A percentile compares a stretch with the other conserved stretches of the same genome.
Conservation (phyloP, 2,888 invertebrate genomes). For the Aphelenchoides bicaudatus region DNA sequence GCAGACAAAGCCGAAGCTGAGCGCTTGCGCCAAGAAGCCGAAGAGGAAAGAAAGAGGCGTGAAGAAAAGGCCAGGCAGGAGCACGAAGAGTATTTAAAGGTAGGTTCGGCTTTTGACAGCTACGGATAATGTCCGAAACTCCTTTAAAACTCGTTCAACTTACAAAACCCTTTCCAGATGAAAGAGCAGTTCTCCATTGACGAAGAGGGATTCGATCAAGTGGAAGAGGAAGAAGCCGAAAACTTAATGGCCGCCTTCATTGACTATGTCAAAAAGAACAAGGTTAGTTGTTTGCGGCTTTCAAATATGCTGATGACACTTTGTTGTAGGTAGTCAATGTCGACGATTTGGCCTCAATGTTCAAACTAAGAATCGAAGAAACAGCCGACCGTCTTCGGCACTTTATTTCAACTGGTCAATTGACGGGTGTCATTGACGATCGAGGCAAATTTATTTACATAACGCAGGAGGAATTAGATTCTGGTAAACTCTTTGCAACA, state of each 20-base stretch:
- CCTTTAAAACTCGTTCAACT: not conserved
- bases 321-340: constrained; percentile 54
- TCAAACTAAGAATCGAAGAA: constrained; percentile 60
- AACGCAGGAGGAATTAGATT: constrained; percentile 80
- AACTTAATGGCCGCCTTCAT: constrained; percentile 53
- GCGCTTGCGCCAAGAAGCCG: constrained; percentile 45
- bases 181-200: constrained; percentile 56
- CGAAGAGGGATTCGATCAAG: constrained; percentile 55
- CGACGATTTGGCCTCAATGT: constrained; percentile 58
- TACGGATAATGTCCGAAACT: not conserved
- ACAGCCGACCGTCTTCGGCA: constrained; percentile 73
- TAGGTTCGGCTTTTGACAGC: constrained; percentile 10
- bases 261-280: constrained; percentile 50
- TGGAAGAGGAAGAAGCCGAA: constrained; percentile 52
- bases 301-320: not conserved
- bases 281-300: constrained; percentile 34
- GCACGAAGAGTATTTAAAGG: constrained; percentile 57
- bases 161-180: constrained; percentile 35
- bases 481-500: constrained; percentile 59
- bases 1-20: constrained; percentile 48
- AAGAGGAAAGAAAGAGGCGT: constrained; percentile 45
- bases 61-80: constrained; percentile 48
- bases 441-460: constrained; percentile 98
- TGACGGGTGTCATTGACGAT: constrained; percentile 96
- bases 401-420: constrained; percentile 74